These are phyloP conservation scores for Glyptemys insculpta DNA, from an alignment of 2,797 vertebrate species.

Conservation along the genomic window DNA sequence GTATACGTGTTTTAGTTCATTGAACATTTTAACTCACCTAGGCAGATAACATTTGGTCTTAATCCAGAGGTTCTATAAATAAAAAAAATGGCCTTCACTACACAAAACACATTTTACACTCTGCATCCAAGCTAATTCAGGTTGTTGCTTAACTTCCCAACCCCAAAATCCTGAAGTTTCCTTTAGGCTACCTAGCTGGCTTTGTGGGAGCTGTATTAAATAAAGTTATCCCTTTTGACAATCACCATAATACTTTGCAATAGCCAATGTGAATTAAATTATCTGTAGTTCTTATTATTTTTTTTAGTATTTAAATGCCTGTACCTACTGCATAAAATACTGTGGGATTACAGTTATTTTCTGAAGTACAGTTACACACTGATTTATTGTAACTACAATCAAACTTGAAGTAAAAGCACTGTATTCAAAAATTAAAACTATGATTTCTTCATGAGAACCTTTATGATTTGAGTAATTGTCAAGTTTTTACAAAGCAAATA, in stretches of 20 bases:
- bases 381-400: neutral
- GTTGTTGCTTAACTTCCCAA: neutral
- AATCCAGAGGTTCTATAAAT: constrained; percentile 43
- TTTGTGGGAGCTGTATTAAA: neutral
- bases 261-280: neutral
- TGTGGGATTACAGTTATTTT: neutral
- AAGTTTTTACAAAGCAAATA: neutral
- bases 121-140: neutral
- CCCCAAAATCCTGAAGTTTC: neutral
- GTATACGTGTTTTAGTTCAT: constrained; percentile 45
- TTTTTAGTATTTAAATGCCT: neutral
- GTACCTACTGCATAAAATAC: neutral
- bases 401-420: neutral
- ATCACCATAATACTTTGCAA: neutral
- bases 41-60: constrained; percentile 23
- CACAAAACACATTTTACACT: neutral
- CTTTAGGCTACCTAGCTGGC: neutral
- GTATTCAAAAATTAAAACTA: neutral
- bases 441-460: too few relatives aligned
- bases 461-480: neutral
- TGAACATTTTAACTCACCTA: constrained; percentile 32
- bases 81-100: constrained; percentile 17
- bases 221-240: neutral
- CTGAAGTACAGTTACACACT: neutral
- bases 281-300: neutral